Evolutionary conservation across 1,140 invertebrate genomes (phyloP).

Genomic region (Temnothorax nylanderi): DNA sequence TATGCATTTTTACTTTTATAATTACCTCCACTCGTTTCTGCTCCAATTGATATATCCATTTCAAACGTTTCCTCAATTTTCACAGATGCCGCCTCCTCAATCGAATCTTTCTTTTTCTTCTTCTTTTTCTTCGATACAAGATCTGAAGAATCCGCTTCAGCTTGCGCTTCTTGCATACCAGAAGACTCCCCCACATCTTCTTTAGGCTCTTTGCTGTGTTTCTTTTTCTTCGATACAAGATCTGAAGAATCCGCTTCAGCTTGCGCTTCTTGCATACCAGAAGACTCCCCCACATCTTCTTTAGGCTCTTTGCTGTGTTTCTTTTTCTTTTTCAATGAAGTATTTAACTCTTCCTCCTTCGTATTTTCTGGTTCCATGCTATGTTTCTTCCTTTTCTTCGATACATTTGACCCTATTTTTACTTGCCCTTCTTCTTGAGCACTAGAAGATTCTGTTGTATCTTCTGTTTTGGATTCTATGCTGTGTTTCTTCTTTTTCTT

Average conservation of each 20-base stretch:
- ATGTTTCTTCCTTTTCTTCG: slow-evolving; percentile 27
- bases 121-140: slow-evolving; percentile 67
- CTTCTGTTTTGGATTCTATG: slow-evolving; percentile 71
- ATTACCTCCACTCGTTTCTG: slow-evolving; percentile 9
- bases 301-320: slow-evolving; percentile 61
- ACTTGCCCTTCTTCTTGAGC: background rate
- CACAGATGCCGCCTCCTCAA: background rate
- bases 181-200: slow-evolving; percentile 61
- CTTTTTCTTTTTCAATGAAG: slow-evolving; percentile 72
- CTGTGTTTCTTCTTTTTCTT: slow-evolving; percentile 77
- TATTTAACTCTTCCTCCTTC: background rate
- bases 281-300: slow-evolving; percentile 65
- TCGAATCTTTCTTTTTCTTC: slow-evolving; percentile 34
- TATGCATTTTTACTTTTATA: background rate
- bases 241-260: slow-evolving; percentile 27
- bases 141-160: slow-evolving; percentile 27
- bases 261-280: background rate
- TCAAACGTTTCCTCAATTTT: slow-evolving; percentile 27
- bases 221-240: slow-evolving; percentile 66
- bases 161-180: background rate
- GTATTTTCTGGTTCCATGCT: background rate
- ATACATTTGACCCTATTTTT: background rate
- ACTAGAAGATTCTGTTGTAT: slow-evolving; percentile 57
- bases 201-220: slow-evolving; percentile 63
- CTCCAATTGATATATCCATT: slow-evolving; percentile 30